Evolutionary conservation across 2,113 vertebrate genomes (phyloP).

Genomic region (Colius striatus): DNA sequence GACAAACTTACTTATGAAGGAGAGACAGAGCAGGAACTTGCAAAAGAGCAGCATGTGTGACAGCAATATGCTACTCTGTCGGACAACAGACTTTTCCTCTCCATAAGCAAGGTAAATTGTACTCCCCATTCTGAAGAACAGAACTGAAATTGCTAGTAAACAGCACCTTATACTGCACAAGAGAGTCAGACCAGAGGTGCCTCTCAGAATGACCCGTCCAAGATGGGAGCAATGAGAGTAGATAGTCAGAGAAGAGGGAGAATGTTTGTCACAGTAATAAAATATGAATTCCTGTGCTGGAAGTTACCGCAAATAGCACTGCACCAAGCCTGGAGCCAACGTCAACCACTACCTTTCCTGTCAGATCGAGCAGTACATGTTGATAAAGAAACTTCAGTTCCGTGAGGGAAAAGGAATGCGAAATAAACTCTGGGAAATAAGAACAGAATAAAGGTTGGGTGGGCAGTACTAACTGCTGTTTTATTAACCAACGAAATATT

Average conservation of each 20-base stretch:
- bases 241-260: conserved; percentile 54
- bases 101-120: background rate
- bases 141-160: background rate
- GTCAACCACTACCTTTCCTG: conserved; percentile 87
- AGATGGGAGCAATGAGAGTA: conserved; percentile 24
- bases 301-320: conserved; percentile 90
- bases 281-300: conserved; percentile 65
- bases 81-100: conserved; percentile 34
- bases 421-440: conserved; percentile 89
- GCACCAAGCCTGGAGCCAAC: conserved; percentile 92
- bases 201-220: conserved; percentile 39
- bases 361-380: conserved; percentile 88
- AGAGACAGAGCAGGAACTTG: conserved; percentile 6
- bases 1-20: conserved; percentile 1
- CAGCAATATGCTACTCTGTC: conserved; percentile 38
- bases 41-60: conserved; percentile 35
- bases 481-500: conserved; percentile 24
- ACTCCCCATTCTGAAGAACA: background rate
- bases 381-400: conserved; percentile 93
- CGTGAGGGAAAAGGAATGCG: conserved; percentile 90
- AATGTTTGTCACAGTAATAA: conserved; percentile 66
- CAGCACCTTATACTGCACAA: background rate
- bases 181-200: background rate
- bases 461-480: conserved; percentile 33
- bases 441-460: conserved; percentile 62